A percentile compares a stretch with the other conserved stretches of the same genome.
Evolutionary conservation across 2,888 invertebrate species (phyloP).

Genomic region (Choreutis nemorana): DNA sequence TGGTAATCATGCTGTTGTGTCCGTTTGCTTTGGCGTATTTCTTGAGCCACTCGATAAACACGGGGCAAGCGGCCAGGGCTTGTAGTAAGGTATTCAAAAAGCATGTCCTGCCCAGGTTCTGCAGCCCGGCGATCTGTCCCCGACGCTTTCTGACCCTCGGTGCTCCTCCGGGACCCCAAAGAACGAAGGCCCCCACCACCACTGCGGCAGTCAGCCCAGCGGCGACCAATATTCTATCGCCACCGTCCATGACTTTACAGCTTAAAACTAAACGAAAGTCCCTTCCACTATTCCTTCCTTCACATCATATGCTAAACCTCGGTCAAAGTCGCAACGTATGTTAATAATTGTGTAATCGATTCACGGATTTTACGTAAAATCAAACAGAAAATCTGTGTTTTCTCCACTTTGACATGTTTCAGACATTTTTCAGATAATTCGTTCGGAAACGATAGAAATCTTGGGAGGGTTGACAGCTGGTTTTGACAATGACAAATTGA

Average conservation of each 20-base stretch:
- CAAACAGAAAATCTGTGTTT: conserved; percentile 5
- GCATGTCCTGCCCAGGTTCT: conserved; percentile 92
- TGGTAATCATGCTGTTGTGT: conserved; percentile 76
- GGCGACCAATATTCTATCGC: conserved; percentile 79
- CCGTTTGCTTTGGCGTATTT: conserved; percentile 67
- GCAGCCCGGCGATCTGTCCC: conserved; percentile 84
- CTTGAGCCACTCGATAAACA: conserved; percentile 84
- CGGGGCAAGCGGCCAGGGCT: conserved; percentile 87
- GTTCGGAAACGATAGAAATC: too few relatives aligned
- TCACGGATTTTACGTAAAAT: conserved; percentile 3
- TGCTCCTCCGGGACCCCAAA: conserved; percentile 80
- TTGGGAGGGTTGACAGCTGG: too few relatives aligned
- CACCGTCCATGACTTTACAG: conserved; percentile 76
- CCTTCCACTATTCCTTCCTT: background rate
- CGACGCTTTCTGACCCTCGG: conserved; percentile 67
- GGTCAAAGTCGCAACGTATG: conserved; percentile 2
- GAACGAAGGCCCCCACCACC: conserved; percentile 83
- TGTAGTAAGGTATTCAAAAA: conserved; percentile 92
- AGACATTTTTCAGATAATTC: too few relatives aligned
- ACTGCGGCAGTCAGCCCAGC: conserved; percentile 83
- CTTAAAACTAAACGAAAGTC: conserved; percentile 4
- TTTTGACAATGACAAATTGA: too few relatives aligned
- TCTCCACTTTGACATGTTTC: too few relatives aligned
- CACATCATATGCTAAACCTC: conserved; percentile 4
- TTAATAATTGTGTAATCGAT: conserved; percentile 4